These are phyloP conservation scores for Scomber scombrus DNA, from an alignment of 2,113 vertebrate genomes.

Conservation along the genomic window DNA sequence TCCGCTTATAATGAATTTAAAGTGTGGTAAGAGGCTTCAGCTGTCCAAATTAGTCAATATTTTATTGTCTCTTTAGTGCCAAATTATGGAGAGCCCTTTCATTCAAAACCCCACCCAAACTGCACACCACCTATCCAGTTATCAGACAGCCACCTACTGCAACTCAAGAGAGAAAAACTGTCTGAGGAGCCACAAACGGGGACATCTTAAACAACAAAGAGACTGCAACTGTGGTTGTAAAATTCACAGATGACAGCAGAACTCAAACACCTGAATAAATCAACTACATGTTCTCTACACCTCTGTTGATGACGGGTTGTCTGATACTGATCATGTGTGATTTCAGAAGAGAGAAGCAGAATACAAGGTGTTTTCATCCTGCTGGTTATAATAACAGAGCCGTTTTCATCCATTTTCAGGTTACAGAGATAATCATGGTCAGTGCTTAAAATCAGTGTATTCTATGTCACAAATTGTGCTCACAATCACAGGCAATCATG, in stretches of 20 bases:
- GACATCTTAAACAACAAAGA: too few species aligned
- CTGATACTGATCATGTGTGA: neutral
- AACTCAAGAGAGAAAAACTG: too few species aligned
- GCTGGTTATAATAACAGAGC: slow-evolving; percentile 23
- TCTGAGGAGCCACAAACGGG: too few species aligned
- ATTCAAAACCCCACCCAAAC: too few species aligned
- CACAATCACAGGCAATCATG: slow-evolving; percentile 58
- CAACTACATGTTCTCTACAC: neutral
- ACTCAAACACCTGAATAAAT: neutral
- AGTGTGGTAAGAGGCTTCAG: too few species aligned
- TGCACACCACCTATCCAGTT: too few species aligned
- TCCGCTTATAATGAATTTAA: too few species aligned
- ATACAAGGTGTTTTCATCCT: neutral
- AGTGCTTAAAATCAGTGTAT: slow-evolving; percentile 17
- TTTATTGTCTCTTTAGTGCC: too few species aligned
- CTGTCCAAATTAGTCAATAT: too few species aligned
- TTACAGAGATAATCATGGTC: slow-evolving; percentile 51
- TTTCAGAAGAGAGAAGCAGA: neutral
- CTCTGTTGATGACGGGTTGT: slow-evolving; percentile 11
- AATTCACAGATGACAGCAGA: neutral
- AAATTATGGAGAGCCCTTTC: too few species aligned
- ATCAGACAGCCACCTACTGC: too few species aligned
- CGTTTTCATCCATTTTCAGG: slow-evolving; percentile 29
- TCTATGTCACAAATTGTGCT: slow-evolving; percentile 37
- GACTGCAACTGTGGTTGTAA: too few species aligned